Conservation (phyloP, 2,797 vertebrate species). For the Silurus lanzhouensis region DNA sequence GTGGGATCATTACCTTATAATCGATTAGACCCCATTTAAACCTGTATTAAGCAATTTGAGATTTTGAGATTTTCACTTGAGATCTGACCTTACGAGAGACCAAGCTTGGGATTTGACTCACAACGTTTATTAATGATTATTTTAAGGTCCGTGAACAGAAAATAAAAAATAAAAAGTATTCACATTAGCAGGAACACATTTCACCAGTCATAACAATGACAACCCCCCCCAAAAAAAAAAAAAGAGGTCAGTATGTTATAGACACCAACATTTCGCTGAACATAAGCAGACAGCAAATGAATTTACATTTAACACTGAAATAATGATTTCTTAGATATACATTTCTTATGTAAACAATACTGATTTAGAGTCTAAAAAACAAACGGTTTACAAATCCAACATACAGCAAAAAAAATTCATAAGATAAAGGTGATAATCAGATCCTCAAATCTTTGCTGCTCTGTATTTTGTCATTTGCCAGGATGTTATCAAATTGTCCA, state of each 20-base stretch:
- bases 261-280: neutral
- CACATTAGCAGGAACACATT: conserved; percentile 4
- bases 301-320: neutral
- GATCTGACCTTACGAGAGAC: neutral
- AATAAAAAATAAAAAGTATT: neutral
- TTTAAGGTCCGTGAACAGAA: neutral
- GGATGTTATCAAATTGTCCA: neutral
- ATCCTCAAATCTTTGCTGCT: neutral
- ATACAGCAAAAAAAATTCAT: neutral
- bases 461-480: neutral
- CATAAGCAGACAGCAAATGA: neutral
- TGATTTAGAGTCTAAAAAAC: neutral
- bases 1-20: neutral
- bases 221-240: conserved; percentile 6
- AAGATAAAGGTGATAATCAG: neutral
- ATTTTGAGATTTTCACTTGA: neutral
- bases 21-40: neutral
- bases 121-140: neutral
- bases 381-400: neutral
- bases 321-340: neutral
- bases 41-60: neutral
- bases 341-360: neutral
- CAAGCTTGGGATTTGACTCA: neutral
- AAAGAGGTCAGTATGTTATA: neutral
- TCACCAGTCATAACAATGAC: neutral